A percentile compares a stretch with the other conserved stretches of the same genome.
Conservation (phyloP, 2,888 invertebrate species). For the Timandra comae region DNA sequence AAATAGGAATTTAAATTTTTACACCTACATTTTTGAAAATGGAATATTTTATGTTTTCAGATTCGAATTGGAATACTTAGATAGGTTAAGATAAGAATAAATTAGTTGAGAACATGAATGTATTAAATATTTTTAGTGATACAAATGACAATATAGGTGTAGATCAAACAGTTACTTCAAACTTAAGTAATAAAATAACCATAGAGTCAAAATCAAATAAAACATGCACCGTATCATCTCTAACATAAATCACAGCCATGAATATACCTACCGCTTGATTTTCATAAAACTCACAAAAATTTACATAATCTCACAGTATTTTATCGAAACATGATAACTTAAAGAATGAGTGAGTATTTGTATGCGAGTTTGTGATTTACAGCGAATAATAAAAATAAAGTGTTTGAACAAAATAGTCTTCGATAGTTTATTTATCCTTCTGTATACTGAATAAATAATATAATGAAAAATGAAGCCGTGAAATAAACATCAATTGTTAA, state of each 20-base stretch:
- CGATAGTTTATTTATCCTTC: too few species aligned
- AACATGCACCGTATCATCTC: constrained; percentile 12
- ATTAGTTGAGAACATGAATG: too few species aligned
- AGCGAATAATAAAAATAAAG: constrained; percentile 6
- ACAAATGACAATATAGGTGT: too few species aligned
- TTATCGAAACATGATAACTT: constrained; percentile 33
- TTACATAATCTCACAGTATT: constrained; percentile 40
- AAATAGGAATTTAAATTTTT: constrained; percentile 17
- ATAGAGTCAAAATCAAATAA: constrained; percentile 7
- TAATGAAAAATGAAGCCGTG: too few species aligned
- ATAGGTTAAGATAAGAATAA: too few species aligned
- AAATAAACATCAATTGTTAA: too few species aligned
- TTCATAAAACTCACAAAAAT: constrained; percentile 22
- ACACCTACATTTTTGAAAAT: constrained; percentile 1
- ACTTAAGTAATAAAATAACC: background rate
- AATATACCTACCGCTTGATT: constrained; percentile 14
- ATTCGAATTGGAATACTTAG: too few species aligned
- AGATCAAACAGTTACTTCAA: too few species aligned
- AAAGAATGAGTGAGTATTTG: constrained; percentile 16
- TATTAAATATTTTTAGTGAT: too few species aligned
- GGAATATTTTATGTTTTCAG: too few species aligned
- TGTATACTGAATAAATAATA: too few species aligned
- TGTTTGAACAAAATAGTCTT: constrained; percentile 1
- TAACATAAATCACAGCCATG: constrained; percentile 9
- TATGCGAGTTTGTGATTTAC: background rate